These are phyloP conservation scores for Muntiacus muntjak DNA, from an alignment of 2,113 vertebrate species.

Conservation along the genomic window DNA sequence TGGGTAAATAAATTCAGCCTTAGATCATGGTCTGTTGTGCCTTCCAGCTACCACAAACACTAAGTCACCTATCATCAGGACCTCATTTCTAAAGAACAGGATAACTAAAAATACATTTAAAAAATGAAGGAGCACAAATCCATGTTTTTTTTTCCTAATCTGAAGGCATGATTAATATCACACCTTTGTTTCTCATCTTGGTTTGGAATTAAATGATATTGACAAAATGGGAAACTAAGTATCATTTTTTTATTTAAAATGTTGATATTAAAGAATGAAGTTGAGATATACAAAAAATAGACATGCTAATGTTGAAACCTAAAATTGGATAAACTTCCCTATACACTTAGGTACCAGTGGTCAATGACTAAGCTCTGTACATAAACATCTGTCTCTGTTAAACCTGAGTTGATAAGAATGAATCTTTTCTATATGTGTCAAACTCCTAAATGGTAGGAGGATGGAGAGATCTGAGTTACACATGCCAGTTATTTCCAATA, in stretches of 20 bases:
- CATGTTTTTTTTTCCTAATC: neutral
- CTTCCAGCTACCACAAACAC: neutral
- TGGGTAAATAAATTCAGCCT: neutral
- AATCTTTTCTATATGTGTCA: neutral
- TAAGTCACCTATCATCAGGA: neutral
- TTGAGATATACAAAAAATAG: neutral
- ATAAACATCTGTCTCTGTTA: neutral
- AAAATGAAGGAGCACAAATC: neutral
- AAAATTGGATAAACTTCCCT: neutral
- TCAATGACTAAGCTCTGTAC: neutral
- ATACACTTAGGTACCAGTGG: neutral
- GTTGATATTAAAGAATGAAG: neutral
- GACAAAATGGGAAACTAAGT: neutral
- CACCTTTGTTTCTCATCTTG: neutral
- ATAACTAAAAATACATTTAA: neutral
- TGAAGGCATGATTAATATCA: neutral
- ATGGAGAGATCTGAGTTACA: neutral
- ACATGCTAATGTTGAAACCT: neutral
- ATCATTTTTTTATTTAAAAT: neutral
- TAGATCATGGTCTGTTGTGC: neutral
- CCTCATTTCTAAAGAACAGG: neutral
- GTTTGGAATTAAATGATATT: neutral
- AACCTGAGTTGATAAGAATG: neutral
- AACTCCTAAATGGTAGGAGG: neutral
- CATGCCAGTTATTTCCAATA: neutral